Evolutionary conservation across 2,797 vertebrate genomes (phyloP), one percentile per base, ranked within the genome.

Genomic region (Cryptoprocta ferox): DNA sequence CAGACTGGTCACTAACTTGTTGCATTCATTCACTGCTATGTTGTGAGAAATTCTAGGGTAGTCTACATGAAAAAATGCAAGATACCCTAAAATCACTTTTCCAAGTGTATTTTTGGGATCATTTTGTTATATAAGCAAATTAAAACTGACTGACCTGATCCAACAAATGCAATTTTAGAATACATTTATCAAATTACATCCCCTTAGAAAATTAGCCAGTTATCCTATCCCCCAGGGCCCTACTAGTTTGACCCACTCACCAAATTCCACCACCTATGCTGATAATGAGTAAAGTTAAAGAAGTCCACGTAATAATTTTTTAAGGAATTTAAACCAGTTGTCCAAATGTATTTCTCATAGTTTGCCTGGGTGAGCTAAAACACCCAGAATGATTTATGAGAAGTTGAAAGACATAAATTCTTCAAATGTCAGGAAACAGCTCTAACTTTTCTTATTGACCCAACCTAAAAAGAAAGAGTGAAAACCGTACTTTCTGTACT

Each of bases 371-470:
- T 82, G 50, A 91, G 87, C 50, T 32, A 87, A 82, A 91, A 82
- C n/a, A 91, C 24, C 1, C 59, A 91, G 42, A 91, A 91, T 82
- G 10, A 81, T 82, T 87, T 66, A 70, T 68, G 30, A 81, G 16
- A 90, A 59, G 24, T 0, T 73, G 16, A 91, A 92, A 83, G 26
- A 68, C 16, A 28, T 93, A 89, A 89, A 83, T 61, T 30, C 26
- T 91, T 87, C 68, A 82, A 94, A 91, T 87, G n/a, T 35, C 30
- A 76, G 76, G 39, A 82, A 76, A 96, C 12, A 90, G 12, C 5
- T 39, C 61, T 94, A 79, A 85, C 42, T 85, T 90, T 91, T 91
- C 92, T 87, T 87, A 96, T 12, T 61, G 45, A 87, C 42, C 16
- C 11, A 61, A 48, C 28, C 53, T 39, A 84, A 73, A 37, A 37